phyloP scores from a whole-genome alignment of 2,888 invertebrate species.

The Anorthoa munda region DNA sequence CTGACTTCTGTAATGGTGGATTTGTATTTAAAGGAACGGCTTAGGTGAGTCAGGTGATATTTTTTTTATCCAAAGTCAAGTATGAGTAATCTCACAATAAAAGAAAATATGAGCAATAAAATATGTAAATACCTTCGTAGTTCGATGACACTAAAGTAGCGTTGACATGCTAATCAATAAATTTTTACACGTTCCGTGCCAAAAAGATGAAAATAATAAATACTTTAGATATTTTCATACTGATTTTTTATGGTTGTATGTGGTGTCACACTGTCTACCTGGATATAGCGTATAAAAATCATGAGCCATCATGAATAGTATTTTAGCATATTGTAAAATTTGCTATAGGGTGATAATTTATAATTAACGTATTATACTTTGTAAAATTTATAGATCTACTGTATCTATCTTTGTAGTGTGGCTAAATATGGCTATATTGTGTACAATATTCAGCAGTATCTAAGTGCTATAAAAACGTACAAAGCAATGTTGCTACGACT shows the following conservation, averaged over 20 bases:
- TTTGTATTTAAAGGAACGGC: no score
- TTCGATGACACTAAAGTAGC: conserved; percentile 28
- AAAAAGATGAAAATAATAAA: conserved; percentile 25
- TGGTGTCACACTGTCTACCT: conserved; percentile 39
- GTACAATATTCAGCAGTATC: not conserved
- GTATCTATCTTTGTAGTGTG: not conserved
- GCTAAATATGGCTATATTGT: not conserved
- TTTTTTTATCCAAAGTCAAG: not conserved
- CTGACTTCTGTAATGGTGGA: no score
- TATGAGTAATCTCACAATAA: conserved; percentile 19
- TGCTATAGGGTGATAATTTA: not conserved
- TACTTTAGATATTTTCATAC: conserved; percentile 6
- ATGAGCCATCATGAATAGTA: conserved; percentile 22
- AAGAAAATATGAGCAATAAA: conserved; percentile 12
- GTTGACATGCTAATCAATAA: conserved; percentile 39
- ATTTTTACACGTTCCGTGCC: conserved; percentile 14
- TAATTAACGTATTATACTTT: not conserved
- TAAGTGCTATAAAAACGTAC: not conserved
- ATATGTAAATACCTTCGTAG: conserved; percentile 24
- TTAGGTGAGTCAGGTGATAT: no score
- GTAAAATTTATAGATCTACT: not conserved
- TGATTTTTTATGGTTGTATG: conserved; percentile 12
- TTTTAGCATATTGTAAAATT: conserved; percentile 47
- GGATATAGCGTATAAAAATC: conserved; percentile 5
- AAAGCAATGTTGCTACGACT: not conserved